Evolutionary conservation across 2,888 invertebrate genomes (phyloP), one percentile per base, ranked within the genome.

Genomic region (Acanthoscelides obtectus): DNA sequence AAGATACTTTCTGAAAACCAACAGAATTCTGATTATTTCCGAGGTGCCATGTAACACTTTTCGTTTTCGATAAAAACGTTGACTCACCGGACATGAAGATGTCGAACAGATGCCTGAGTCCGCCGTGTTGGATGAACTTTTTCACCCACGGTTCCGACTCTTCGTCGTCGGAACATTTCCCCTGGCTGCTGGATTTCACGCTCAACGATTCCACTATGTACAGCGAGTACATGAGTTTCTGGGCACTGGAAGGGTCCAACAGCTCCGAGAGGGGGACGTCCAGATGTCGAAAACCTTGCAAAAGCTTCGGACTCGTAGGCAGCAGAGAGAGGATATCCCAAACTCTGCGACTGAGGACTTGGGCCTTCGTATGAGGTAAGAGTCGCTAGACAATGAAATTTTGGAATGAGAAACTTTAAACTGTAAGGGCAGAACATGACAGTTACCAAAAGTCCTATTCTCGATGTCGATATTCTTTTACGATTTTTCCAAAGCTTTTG

Each of bases 291-390:
- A 97, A 96, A 2, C 94, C 94, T 81, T 94, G 91, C 66, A 96
- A 86, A 66, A 97, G 88, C 2, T 92, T 92, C 0, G 96, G 95
- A 86, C 94, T 96, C 0, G 97, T 94, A 0, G 98, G 97, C 70
- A 98, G 87, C 75, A 97, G 90, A 83, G 96, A 96, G 22, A 98
- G 87, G 70, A 97, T 95, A 81, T 97, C 97, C 98, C 97, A 98
- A 0, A 98, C 97, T 66, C 96, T 90, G 27, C 97, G 89, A 0
- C 97, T 97, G 69, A 97, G 85, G 0, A 96, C 90, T 83, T 96
- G 95, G 0, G 96, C 96, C 86, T 94, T 95, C 0, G 94, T 94
- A 79, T 95, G 94, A 0, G 94, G 91, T 73, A 92, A 88, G 27
- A 88, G 88, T 75, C 91, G 90, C 89, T 93, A n/a, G n/a, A n/a